A percentile compares a stretch with the other conserved stretches of the same genome.
Evolutionary conservation across 2,797 vertebrate genomes (phyloP).

Genomic region (Enteromius radiatus): DNA sequence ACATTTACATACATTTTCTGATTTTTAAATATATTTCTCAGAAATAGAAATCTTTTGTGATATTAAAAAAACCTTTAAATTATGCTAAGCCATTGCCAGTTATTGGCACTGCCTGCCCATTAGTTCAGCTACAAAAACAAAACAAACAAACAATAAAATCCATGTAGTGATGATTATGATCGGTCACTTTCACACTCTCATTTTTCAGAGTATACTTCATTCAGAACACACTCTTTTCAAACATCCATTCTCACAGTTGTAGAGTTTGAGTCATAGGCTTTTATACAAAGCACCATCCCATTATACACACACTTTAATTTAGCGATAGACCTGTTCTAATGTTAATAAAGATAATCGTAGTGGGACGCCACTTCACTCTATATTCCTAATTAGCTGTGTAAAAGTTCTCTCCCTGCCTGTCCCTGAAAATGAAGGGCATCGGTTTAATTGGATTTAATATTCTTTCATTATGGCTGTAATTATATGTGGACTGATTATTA

Average conservation of each 20-base stretch:
- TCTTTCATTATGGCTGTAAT: conserved; percentile 46
- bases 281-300: neutral
- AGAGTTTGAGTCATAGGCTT: neutral
- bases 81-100: neutral
- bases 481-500: conserved; percentile 37
- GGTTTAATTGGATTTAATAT: conserved; percentile 48
- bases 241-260: neutral
- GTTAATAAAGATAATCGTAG: conserved; percentile 15
- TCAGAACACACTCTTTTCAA: neutral
- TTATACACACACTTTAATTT: neutral
- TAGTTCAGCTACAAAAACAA: neutral
- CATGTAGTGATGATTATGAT: neutral
- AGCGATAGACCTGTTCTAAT: neutral
- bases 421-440: conserved; percentile 5
- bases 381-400: conserved; percentile 2
- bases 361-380: too few species aligned
- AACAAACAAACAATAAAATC: neutral
- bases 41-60: neutral
- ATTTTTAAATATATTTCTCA: neutral
- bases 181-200: neutral
- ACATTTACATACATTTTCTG: neutral
- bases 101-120: neutral
- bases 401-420: neutral
- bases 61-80: neutral
- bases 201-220: neutral